phyloP scores from a whole-genome alignment of 2,113 vertebrate genomes.

The Vicugna pacos region DNA sequence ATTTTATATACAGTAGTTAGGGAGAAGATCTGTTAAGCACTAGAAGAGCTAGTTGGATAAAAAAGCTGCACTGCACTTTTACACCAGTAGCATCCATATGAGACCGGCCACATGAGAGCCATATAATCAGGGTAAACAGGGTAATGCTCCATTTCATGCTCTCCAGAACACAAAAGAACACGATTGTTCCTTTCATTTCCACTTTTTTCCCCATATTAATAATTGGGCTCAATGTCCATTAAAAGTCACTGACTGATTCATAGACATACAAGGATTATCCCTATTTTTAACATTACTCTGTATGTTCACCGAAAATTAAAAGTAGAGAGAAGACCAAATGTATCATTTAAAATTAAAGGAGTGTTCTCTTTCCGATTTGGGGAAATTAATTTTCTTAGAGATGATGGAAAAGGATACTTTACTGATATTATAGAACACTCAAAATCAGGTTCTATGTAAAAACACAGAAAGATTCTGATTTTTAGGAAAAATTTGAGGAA shows the following conservation, averaged over 20 bases:
- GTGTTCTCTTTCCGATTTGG: background rate
- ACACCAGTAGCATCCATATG: background rate
- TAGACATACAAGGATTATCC: background rate
- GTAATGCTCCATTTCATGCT: background rate
- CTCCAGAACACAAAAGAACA: background rate
- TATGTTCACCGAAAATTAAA: background rate
- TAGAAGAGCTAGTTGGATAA: background rate
- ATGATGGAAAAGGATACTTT: background rate
- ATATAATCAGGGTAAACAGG: background rate
- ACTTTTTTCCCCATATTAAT: background rate
- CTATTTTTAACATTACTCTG: background rate
- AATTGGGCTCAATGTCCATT: background rate
- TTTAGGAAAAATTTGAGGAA: background rate
- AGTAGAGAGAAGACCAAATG: background rate
- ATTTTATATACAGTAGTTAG: no score
- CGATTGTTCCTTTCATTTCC: background rate
- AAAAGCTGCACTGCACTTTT: background rate
- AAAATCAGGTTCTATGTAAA: background rate
- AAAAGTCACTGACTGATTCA: background rate
- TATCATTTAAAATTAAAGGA: slow-evolving; percentile 33
- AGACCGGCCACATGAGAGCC: background rate
- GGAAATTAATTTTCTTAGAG: background rate
- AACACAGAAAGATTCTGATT: background rate
- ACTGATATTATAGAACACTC: background rate
- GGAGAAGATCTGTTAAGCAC: background rate